Conservation (phyloP, 2,888 invertebrate genomes). For the Azorinus chamasolen region DNA sequence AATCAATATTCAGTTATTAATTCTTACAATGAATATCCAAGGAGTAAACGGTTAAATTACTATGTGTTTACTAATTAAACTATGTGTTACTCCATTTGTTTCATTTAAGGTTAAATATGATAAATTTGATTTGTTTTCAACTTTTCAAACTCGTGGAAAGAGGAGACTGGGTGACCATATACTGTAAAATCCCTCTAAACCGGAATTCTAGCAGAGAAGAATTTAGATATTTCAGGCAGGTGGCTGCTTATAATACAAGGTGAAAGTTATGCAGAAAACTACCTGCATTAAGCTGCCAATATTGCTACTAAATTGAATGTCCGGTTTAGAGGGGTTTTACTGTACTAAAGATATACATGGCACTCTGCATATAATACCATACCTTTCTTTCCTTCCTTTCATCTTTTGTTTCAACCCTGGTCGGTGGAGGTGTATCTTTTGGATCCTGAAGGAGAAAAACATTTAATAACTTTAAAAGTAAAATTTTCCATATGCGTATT, state of each 20-base stretch:
- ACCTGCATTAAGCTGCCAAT: too few species aligned
- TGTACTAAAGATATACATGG: not conserved
- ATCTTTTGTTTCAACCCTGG: slow-evolving; percentile 97
- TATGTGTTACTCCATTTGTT: not conserved
- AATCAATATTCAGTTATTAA: too few species aligned
- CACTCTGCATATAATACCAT: slow-evolving; percentile 43
- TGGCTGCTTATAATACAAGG: too few species aligned
- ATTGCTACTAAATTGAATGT: too few species aligned
- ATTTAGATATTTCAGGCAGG: too few species aligned
- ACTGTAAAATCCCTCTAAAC: too few species aligned
- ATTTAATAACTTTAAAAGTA: not conserved
- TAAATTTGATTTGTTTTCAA: not conserved
- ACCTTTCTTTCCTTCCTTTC: slow-evolving; percentile 94
- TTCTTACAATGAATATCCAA: too few species aligned
- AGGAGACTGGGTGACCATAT: too few species aligned
- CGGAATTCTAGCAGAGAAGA: too few species aligned
- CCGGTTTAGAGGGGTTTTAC: not conserved
- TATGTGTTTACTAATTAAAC: not conserved
- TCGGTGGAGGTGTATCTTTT: slow-evolving; percentile 98
- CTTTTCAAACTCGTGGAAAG: not conserved
- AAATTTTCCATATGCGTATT: too few species aligned
- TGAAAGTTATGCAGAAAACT: too few species aligned
- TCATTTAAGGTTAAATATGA: not conserved
- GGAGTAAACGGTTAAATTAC: slow-evolving; percentile 1
- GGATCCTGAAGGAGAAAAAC: slow-evolving; percentile 91